phyloP scores from a whole-genome alignment of 2,797 vertebrate species.

The Capromys pilorides region DNA sequence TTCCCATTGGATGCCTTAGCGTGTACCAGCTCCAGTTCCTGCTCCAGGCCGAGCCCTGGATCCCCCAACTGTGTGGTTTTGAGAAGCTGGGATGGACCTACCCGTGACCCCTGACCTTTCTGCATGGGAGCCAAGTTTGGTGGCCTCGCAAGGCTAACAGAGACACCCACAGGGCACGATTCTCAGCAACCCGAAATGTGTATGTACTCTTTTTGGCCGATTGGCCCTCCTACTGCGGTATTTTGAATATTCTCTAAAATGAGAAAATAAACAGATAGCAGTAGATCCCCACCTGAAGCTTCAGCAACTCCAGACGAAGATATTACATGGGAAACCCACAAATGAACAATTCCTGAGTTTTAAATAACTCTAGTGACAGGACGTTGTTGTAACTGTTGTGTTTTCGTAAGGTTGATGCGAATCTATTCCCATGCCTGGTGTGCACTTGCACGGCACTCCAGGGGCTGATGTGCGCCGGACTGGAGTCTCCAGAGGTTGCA shows the following conservation, averaged over 20 bases:
- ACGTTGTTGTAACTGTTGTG: too few species aligned
- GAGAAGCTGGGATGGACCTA: neutral
- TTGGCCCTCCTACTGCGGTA: neutral
- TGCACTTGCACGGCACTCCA: too few species aligned
- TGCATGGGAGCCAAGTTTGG: rapidly evolving
- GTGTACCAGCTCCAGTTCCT: neutral
- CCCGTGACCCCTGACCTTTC: rapidly evolving
- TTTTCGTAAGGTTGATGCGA: too few species aligned
- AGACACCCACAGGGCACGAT: neutral
- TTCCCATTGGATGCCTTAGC: neutral
- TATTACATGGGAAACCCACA: neutral
- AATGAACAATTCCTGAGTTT: neutral
- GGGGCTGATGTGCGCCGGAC: neutral
- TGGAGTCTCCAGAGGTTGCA: neutral
- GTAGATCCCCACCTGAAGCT: neutral
- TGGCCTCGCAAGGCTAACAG: neutral
- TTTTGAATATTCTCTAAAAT: neutral
- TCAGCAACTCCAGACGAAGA: neutral
- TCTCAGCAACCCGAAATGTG: neutral
- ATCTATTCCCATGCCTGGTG: neutral
- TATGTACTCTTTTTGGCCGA: neutral
- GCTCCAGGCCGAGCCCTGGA: rapidly evolving
- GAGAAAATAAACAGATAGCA: neutral
- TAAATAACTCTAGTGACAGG: neutral
- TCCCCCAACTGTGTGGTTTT: neutral